Evolutionary conservation across 2,797 vertebrate species (phyloP), one percentile per base, ranked within the genome.

Genomic region (Chelonia mydas): DNA sequence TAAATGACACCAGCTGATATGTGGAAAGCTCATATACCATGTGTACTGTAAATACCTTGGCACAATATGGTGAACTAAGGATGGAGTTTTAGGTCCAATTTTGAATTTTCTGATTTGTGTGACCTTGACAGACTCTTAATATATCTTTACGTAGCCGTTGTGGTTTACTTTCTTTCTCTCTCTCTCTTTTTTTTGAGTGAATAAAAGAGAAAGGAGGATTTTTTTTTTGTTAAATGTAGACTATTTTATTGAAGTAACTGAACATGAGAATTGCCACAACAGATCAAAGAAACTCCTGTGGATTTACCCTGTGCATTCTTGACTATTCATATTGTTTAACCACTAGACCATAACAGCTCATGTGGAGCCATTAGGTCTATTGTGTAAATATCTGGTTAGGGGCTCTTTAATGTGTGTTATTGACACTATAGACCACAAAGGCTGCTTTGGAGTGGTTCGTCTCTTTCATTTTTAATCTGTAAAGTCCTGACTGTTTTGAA

Each of bases 381-480:
- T 87, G n/a, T 33, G 54, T n/a, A 97, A 94, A 94, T 89, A 87
- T 0, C 9, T 21, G 91, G 90, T 87, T 90, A 92, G 88, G 81
- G 86, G 85, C 31, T 65, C 79, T 91, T 94, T 72, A 88, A 80
- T 23, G 54, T 31, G 54, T 27, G 87, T 61, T 50, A 72, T 47
- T 89, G n/a, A n/a, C 81, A 61, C 76, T 94, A 65, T 21, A 84
- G 85, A 84, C 50, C 21, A 1, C 51, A 87, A 81, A 49, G 88
- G 59, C 82, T 94, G 86, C 93, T 94, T 81, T 90, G 90, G 82
- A 96, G 53, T 49, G 83, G n/a, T 87, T 95, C 93, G 59, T 57
- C 47, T 61, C 53, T 51, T 87, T 93, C n/a, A n/a, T 93, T 94
- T 95, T 87, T 54, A 90, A 92, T 79, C 49, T 57, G 50, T 7